A percentile compares a stretch with the other conserved stretches of the same genome.
Conservation (phyloP, 2,113 vertebrate species). For the Pontoporia blainvillei region DNA sequence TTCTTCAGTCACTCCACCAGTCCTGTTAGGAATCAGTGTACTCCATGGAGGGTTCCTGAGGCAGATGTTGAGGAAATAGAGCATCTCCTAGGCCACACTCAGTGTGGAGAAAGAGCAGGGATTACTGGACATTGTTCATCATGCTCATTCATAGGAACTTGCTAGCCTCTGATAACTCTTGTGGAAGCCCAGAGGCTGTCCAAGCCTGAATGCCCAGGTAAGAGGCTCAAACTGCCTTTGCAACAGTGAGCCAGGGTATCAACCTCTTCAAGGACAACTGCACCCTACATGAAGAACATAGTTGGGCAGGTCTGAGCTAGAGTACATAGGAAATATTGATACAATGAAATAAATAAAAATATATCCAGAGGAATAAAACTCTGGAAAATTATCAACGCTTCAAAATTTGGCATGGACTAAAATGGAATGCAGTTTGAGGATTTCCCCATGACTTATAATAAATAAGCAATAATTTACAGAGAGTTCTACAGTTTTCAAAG, state of each 20-base stretch:
- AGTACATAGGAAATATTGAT: neutral
- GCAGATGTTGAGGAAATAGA: neutral
- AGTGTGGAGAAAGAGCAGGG: neutral
- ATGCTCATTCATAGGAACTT: neutral
- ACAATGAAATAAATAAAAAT: neutral
- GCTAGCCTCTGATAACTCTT: neutral
- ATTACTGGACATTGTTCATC: neutral
- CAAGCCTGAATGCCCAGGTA: neutral
- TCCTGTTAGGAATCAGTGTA: neutral
- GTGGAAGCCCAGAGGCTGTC: neutral
- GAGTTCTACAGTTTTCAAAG: neutral
- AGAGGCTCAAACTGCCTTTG: neutral
- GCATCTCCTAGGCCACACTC: neutral
- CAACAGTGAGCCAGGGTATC: neutral
- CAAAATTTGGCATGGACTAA: neutral
- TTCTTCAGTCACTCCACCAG: neutral
- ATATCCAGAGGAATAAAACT: neutral
- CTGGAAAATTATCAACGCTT: neutral
- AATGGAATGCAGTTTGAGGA: neutral
- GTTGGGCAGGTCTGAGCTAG: neutral
- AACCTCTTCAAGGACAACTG: neutral
- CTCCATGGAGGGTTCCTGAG: neutral
- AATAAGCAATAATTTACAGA: neutral
- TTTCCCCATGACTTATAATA: neutral
- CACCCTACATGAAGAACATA: rapidly evolving